A percentile compares a stretch with the other conserved stretches of the same genome.
Evolutionary conservation across 2,113 vertebrate genomes (phyloP).

Genomic region (Corythornis madagascariensis): DNA sequence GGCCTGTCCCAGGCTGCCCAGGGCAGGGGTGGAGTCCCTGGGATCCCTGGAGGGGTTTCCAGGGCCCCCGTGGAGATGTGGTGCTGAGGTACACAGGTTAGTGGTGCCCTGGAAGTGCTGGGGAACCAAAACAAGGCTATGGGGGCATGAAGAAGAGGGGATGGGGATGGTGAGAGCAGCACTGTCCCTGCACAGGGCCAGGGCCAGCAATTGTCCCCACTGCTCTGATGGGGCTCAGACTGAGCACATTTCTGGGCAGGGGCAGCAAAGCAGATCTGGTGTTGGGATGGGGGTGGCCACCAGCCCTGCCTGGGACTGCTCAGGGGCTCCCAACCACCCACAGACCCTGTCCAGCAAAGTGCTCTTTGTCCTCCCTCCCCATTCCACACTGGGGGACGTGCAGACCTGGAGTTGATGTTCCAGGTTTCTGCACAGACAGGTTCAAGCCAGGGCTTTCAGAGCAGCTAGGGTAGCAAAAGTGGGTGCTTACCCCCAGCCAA

Average conservation of each 20-base stretch:
- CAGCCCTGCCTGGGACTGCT: too few species aligned
- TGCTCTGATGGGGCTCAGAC: background rate
- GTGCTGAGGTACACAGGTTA: background rate
- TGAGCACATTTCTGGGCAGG: background rate
- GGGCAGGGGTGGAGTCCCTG: background rate
- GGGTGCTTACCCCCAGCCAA: background rate
- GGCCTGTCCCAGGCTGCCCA: background rate
- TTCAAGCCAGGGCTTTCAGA: rapidly evolving
- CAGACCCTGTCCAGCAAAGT: constrained; percentile 68
- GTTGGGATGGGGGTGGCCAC: background rate
- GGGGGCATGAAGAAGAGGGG: background rate
- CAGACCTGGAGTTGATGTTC: background rate
- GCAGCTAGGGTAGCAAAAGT: background rate
- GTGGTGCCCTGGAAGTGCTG: background rate
- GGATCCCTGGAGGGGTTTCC: background rate
- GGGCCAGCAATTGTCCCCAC: too few species aligned
- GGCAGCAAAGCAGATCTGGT: background rate
- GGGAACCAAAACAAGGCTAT: background rate
- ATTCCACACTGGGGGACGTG: background rate
- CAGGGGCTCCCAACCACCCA: background rate
- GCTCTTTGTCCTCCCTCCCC: constrained; percentile 76
- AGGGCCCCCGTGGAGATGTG: background rate
- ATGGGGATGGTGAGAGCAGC: background rate
- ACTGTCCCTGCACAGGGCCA: background rate
- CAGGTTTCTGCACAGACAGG: background rate